Percentiles rank a stretch among this genome's conserved stretches.
These are phyloP conservation scores for Epinephelus lanceolatus DNA, from an alignment of 2,113 vertebrate genomes.

Conservation along the genomic window DNA sequence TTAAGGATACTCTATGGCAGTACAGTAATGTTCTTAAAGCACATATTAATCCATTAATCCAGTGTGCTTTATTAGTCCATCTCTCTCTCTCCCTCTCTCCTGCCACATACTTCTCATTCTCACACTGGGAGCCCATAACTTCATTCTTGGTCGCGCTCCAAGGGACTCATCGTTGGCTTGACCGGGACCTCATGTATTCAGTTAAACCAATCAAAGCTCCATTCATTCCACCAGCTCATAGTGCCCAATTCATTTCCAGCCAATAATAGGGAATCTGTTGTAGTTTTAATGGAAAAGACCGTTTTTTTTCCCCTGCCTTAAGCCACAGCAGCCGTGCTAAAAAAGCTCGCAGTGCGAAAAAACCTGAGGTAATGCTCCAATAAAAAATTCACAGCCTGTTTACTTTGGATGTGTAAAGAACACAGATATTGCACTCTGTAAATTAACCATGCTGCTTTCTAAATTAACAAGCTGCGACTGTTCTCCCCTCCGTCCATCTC, in stretches of 20 bases:
- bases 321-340: slow-evolving; percentile 19
- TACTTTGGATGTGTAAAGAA: slow-evolving; percentile 70
- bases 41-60: slow-evolving; percentile 1
- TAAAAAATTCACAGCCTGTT: slow-evolving; percentile 66
- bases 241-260: slow-evolving; percentile 69
- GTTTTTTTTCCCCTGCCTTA: slow-evolving; percentile 8
- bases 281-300: slow-evolving; percentile 55
- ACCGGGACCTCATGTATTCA: slow-evolving; percentile 68
- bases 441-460: slow-evolving; percentile 51
- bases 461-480: slow-evolving; percentile 69
- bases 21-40: not conserved
- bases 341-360: slow-evolving; percentile 19
- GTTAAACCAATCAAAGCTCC: slow-evolving; percentile 72
- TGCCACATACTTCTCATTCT: slow-evolving; percentile 50
- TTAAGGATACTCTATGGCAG: not conserved
- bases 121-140: slow-evolving; percentile 57
- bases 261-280: slow-evolving; percentile 73
- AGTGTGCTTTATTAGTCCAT: not conserved
- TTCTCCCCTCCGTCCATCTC: slow-evolving; percentile 42
- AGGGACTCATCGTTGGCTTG: slow-evolving; percentile 51
- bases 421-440: slow-evolving; percentile 59
- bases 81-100: not conserved
- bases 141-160: slow-evolving; percentile 62
- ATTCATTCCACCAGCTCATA: slow-evolving; percentile 68
- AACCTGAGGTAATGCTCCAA: slow-evolving; percentile 58